These are phyloP conservation scores for Alviniconcha strummeri DNA, from an alignment of 2,888 invertebrate species.

Conservation along the genomic window DNA sequence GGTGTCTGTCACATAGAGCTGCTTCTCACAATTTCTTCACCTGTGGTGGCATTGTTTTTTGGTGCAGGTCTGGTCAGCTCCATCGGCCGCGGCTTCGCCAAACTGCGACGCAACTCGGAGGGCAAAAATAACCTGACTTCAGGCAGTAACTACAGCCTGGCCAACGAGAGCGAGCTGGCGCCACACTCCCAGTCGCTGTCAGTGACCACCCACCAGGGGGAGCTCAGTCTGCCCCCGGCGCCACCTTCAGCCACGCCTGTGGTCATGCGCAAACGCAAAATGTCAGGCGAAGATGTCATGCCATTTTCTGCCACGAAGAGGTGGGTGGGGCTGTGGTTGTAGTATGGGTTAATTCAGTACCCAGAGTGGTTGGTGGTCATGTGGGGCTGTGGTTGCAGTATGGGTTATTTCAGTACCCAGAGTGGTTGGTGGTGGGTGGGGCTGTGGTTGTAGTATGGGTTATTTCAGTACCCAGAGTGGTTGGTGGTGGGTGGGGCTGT, in stretches of 20 bases:
- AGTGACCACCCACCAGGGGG: neutral
- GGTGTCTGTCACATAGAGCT: too few species aligned
- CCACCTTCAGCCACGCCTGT: conserved; percentile 55
- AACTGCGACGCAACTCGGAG: conserved; percentile 64
- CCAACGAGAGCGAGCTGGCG: conserved; percentile 23
- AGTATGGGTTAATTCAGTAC: too few species aligned
- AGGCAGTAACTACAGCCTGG: conserved; percentile 26
- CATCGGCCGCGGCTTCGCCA: conserved; percentile 66
- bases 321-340: conserved; percentile 45
- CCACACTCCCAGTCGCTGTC: conserved; percentile 24
- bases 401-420: too few species aligned
- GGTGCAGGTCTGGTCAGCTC: conserved; percentile 66
- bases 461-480: too few species aligned
- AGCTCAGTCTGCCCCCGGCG: conserved; percentile 2
- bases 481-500: conserved; percentile 48
- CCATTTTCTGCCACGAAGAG: conserved; percentile 67
- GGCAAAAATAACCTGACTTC: conserved; percentile 48
- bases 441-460: neutral
- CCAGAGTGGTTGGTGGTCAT: too few species aligned
- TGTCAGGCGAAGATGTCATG: conserved; percentile 50
- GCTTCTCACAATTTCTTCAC: too few species aligned
- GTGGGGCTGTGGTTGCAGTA: neutral
- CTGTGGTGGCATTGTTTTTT: neutral
- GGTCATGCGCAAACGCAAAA: conserved; percentile 61
- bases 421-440: conserved; percentile 47